A percentile compares a stretch with the other conserved stretches of the same genome.
These are phyloP conservation scores for Metallyticus violacea DNA, from an alignment of 2,888 invertebrate genomes.

Conservation along the genomic window DNA sequence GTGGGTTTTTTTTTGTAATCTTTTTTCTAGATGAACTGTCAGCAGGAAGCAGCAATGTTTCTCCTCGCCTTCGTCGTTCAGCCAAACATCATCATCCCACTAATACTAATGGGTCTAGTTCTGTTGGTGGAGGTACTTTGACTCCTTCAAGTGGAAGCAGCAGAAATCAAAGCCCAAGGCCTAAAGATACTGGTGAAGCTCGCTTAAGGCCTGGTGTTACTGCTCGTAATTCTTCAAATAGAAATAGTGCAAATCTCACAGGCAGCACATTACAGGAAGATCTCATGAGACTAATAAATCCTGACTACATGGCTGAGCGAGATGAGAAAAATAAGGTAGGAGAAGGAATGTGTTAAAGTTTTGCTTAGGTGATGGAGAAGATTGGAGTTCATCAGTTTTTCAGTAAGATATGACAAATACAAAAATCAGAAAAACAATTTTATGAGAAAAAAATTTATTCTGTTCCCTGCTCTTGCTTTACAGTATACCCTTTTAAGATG, in stretches of 20 bases:
- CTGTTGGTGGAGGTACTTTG: constrained; percentile 42
- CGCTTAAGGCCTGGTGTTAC: constrained; percentile 52
- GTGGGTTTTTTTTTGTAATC: too few relatives aligned
- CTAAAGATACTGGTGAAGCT: constrained; percentile 53
- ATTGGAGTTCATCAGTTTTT: too few relatives aligned
- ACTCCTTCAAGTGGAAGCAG: constrained; percentile 52
- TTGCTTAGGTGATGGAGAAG: too few relatives aligned
- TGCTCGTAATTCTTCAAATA: constrained; percentile 45
- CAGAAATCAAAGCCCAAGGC: constrained; percentile 60
- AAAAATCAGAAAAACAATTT: constrained; percentile 33
- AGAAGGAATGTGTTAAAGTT: background rate
- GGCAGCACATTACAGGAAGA: constrained; percentile 75
- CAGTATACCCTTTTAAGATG: too few relatives aligned
- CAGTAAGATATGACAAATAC: background rate
- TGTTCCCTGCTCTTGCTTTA: too few relatives aligned
- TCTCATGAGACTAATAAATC: constrained; percentile 80
- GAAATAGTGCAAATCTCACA: constrained; percentile 59
- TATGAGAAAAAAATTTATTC: too few relatives aligned
- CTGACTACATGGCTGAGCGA: constrained; percentile 57
- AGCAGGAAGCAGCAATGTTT: constrained; percentile 55
- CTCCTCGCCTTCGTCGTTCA: constrained; percentile 51
- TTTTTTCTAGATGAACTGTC: constrained; percentile 53
- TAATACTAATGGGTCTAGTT: constrained; percentile 34
- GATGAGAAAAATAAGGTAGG: constrained; percentile 22
- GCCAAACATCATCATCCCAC: constrained; percentile 44